These are phyloP conservation scores for Metellina segmentata DNA, from an alignment of 2,888 invertebrate genomes.

Conservation along the genomic window DNA sequence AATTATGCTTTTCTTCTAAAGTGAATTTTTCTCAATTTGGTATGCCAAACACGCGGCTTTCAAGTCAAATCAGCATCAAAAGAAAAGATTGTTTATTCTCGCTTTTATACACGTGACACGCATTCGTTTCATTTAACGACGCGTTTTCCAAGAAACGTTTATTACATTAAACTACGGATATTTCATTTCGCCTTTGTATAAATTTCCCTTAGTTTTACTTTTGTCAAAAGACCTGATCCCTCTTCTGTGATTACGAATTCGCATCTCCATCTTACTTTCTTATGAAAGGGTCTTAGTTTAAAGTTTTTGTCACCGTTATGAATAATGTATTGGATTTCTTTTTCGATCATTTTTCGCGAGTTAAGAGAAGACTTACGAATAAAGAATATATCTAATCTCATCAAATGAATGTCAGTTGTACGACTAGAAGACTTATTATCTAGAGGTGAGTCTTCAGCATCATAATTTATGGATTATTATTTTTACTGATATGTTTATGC, in stretches of 20 bases:
- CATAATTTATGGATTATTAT: too few species aligned
- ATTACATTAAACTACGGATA: conserved; percentile 13
- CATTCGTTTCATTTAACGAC: conserved; percentile 17
- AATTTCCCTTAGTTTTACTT: conserved; percentile 4
- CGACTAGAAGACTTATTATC: not conserved
- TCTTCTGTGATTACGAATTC: not conserved
- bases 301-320: conserved; percentile 3
- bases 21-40: not conserved
- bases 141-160: conserved; percentile 10
- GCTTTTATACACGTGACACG: not conserved
- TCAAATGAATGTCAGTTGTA: not conserved
- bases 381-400: not conserved
- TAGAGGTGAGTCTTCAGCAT: too few species aligned
- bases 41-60: not conserved
- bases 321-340: not conserved
- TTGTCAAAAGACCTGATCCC: not conserved
- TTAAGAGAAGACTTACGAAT: not conserved
- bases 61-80: not conserved
- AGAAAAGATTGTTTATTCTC: conserved; percentile 13
- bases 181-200: conserved; percentile 11
- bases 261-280: not conserved
- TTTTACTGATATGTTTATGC: too few species aligned
- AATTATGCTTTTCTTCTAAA: not conserved
- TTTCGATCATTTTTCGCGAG: not conserved
- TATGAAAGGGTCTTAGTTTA: conserved; percentile 1